These are phyloP conservation scores for Cirrhinus molitorella DNA, from an alignment of 2,797 vertebrate species.

Conservation along the genomic window DNA sequence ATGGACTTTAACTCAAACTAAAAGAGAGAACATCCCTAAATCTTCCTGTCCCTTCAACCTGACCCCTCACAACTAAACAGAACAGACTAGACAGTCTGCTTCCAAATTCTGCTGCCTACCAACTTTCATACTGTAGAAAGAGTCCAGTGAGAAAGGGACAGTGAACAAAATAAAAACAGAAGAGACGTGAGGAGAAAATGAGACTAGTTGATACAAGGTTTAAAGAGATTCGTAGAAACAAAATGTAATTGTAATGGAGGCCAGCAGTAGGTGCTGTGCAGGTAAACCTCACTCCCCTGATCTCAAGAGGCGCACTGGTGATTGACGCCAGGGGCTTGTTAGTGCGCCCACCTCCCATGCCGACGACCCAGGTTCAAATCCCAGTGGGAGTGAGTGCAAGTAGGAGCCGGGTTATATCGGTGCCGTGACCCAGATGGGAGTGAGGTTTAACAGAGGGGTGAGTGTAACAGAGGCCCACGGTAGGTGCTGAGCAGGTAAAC, in stretches of 20 bases:
- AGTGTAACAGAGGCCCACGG: too few species aligned
- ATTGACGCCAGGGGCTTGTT: too few species aligned
- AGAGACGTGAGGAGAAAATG: background rate
- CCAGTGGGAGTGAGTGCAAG: too few species aligned
- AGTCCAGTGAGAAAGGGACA: background rate
- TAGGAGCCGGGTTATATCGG: too few species aligned
- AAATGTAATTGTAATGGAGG: background rate
- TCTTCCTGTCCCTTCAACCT: constrained; percentile 1
- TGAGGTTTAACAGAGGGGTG: too few species aligned
- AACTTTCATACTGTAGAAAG: background rate
- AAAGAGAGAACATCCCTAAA: constrained; percentile 27
- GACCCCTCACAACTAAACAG: background rate
- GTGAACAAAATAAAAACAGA: background rate
- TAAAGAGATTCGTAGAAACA: background rate
- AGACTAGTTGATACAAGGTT: background rate
- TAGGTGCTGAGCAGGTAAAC: too few species aligned
- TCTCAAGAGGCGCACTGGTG: too few species aligned
- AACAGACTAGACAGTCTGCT: background rate
- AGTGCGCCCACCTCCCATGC: too few species aligned
- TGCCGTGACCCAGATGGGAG: too few species aligned
- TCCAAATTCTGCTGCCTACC: background rate
- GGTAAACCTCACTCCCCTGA: too few species aligned
- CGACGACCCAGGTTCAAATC: too few species aligned
- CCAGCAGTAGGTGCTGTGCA: too few species aligned
- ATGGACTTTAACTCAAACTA: constrained; percentile 9